Evolutionary conservation across 2,797 vertebrate species (phyloP), one percentile per base, ranked within the genome.

Genomic region (Gobio occitaniae): DNA sequence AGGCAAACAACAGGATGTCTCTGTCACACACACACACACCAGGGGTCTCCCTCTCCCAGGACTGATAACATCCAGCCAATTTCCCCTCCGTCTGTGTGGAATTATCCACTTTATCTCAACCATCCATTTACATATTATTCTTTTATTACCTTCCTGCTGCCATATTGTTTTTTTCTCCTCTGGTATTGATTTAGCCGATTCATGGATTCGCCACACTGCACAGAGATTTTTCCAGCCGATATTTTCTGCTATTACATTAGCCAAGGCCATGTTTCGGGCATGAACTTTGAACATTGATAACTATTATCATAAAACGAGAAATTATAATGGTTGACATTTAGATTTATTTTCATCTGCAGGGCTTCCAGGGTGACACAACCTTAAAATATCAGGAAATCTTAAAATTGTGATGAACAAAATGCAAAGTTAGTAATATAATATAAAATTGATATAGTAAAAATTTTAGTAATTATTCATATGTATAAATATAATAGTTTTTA

Each of bases 51-150:
- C 80, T 84, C 69, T 71, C 75, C 78, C 68, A 19, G 52, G 83
- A 87, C 85, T 88, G 93, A 95, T 95, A 94, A 91, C 91, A 94
- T 92, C 91, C 89, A 93, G 90, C 89, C 92, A 92, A 94, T 95
- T 95, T 92, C 88, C 90, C 91, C 87, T 90, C 85, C 77, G 66
- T 91, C 86, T 85, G 70, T 82, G 86, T 81, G 90, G 90, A 93
- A 93, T 91, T 90, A 91, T 93, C 91, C 88, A 32, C 88, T 88
- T 86, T 82, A 89, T 84, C 76, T 87, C 36, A 86, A 84, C n/a
- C 52, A 29, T 25, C 17, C 71, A 68, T 80, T 78, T 86, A 82
- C 87, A 78, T 70, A 78, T 82, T 78, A 83, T 85, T 75, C 56
- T 56, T 66, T 88, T 84, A 80, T 89, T 83, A 70, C 25, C 13